A percentile compares a stretch with the other conserved stretches of the same genome.
These are phyloP conservation scores for Hypomesus transpacificus DNA, from an alignment of 2,113 vertebrate species.

Conservation along the genomic window DNA sequence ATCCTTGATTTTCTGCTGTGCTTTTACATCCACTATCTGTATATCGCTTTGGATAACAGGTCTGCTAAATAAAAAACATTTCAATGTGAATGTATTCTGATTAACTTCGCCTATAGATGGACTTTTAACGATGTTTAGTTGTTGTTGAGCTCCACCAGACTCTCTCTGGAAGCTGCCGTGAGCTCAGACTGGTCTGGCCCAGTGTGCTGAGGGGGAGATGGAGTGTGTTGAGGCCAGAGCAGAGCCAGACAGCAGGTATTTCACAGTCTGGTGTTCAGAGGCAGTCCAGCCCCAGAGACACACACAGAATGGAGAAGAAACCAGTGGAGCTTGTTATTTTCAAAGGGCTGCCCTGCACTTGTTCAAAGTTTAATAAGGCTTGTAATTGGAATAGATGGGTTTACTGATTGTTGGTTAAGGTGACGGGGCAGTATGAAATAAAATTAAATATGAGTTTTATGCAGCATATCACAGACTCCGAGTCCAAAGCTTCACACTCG, in stretches of 20 bases:
- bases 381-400: constrained; percentile 52
- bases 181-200: neutral
- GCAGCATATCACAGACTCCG: neutral
- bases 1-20: no score
- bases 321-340: constrained; percentile 33
- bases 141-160: no score
- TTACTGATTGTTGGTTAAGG: constrained; percentile 32
- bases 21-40: no score
- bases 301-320: constrained; percentile 26
- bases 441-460: constrained; percentile 25
- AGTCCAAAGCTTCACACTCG: neutral
- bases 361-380: constrained; percentile 52
- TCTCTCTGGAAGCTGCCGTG: neutral
- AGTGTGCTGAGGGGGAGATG: constrained; percentile 28
- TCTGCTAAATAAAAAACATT: no score
- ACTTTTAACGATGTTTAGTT: no score
- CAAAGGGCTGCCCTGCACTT: constrained; percentile 25
- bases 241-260: constrained; percentile 57
- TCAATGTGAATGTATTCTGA: no score
- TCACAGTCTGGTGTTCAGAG: constrained; percentile 58
- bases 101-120: no score
- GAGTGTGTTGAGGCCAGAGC: constrained; percentile 41
- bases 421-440: constrained; percentile 19
- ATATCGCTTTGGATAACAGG: no score
- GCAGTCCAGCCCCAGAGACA: constrained; percentile 18